Conservation (phyloP, 2,888 invertebrate species). For the Andrena hattorfiana region DNA sequence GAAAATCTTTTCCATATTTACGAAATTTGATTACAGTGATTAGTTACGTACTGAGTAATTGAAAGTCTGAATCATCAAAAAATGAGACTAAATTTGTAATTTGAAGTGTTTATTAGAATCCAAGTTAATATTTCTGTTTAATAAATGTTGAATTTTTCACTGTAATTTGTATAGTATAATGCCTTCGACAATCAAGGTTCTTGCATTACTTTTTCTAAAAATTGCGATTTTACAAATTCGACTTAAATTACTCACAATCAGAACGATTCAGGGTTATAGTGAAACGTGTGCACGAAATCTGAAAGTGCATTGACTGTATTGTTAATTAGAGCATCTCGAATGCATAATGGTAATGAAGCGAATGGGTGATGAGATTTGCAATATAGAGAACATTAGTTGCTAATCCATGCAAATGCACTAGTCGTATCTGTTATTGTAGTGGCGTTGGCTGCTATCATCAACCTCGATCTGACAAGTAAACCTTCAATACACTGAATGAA, state of each 20-base stretch:
- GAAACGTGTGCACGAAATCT: constrained; percentile 5
- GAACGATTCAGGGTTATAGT: not conserved
- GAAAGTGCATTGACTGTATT: constrained; percentile 8
- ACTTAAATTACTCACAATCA: not conserved
- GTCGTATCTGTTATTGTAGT: constrained; percentile 9
- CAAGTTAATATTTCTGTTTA: too few relatives aligned
- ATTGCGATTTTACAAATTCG: too few relatives aligned
- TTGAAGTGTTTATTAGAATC: too few relatives aligned
- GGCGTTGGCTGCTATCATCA: not conserved
- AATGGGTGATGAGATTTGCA: constrained; percentile 11
- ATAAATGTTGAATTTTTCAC: too few relatives aligned
- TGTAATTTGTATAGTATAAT: too few relatives aligned
- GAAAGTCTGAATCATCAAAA: too few relatives aligned
- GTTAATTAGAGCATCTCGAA: constrained; percentile 13
- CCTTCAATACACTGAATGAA: not conserved
- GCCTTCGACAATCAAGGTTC: not conserved
- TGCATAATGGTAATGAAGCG: constrained; percentile 7
- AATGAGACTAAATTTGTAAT: too few relatives aligned
- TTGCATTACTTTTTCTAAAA: not conserved
- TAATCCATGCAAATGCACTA: constrained; percentile 12
- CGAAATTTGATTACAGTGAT: too few relatives aligned
- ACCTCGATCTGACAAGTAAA: not conserved
- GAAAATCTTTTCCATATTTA: too few relatives aligned
- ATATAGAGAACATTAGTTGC: not conserved
- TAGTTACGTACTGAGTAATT: too few relatives aligned